These are phyloP conservation scores for Poeciliopsis presidionis DNA, from an alignment of 2,797 vertebrate species.

Conservation along the genomic window DNA sequence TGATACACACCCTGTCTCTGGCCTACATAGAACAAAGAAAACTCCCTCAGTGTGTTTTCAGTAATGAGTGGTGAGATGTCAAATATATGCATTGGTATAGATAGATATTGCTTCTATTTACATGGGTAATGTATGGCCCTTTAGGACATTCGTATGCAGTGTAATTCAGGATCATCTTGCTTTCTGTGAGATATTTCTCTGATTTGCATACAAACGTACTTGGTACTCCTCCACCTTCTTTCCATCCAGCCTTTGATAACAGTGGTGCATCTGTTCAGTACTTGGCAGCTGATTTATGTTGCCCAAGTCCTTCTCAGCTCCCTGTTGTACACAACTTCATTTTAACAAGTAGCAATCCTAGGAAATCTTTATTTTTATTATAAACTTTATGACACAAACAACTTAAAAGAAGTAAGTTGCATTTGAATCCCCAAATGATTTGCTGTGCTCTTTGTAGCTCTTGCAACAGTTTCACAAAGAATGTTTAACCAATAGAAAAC, in stretches of 20 bases:
- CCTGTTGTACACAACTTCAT: slow-evolving; percentile 4
- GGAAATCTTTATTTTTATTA: slow-evolving; percentile 6
- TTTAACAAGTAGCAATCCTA: slow-evolving; percentile 7
- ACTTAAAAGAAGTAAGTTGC: background rate
- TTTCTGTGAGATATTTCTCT: slow-evolving; percentile 13
- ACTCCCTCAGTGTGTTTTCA: slow-evolving; percentile 47
- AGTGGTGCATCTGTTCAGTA: slow-evolving; percentile 4
- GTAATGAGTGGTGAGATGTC: slow-evolving; percentile 44
- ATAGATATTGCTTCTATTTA: slow-evolving; percentile 17
- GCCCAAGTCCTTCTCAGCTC: slow-evolving; percentile 18
- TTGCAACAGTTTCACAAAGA: slow-evolving; percentile 28
- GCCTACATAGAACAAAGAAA: slow-evolving; percentile 70
- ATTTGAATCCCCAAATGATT: slow-evolving; percentile 6
- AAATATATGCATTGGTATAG: slow-evolving; percentile 19
- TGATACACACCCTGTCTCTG: slow-evolving; percentile 75
- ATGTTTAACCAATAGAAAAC: slow-evolving; percentile 39
- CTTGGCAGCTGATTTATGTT: slow-evolving; percentile 20
- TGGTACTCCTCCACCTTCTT: slow-evolving; percentile 1
- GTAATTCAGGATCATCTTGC: background rate
- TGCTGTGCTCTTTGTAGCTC: background rate
- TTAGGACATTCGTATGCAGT: slow-evolving; percentile 3
- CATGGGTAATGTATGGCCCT: background rate
- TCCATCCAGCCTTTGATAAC: slow-evolving; percentile 5
- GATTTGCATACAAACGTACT: slow-evolving; percentile 18
- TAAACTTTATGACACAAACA: slow-evolving; percentile 10